These are phyloP conservation scores for Oscheius sp. DNA, from an alignment of 2,888 invertebrate genomes.

Conservation along the genomic window DNA sequence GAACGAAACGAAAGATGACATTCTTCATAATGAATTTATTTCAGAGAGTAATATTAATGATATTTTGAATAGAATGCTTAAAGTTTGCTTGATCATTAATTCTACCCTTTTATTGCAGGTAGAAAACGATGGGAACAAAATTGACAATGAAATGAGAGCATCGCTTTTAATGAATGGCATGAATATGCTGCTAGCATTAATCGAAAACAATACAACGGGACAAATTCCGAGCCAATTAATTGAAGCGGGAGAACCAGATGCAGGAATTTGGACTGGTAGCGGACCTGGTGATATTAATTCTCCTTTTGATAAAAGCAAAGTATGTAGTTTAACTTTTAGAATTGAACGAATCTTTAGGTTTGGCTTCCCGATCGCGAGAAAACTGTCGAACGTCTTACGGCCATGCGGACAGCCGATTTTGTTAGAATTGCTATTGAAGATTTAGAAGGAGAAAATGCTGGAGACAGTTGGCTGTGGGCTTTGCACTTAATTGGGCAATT, in stretches of 20 bases:
- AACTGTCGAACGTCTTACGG: conserved; percentile 35
- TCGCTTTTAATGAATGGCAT: conserved; percentile 11
- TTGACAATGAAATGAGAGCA: background rate
- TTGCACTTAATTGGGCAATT: conserved; percentile 49
- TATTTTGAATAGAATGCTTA: conserved; percentile 18
- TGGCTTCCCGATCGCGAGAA: conserved; percentile 42
- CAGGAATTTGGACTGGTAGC: conserved; percentile 1
- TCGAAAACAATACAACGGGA: conserved; percentile 11
- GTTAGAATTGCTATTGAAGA: conserved; percentile 31
- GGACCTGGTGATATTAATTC: background rate
- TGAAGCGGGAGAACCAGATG: conserved; percentile 21
- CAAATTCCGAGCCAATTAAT: conserved; percentile 1
- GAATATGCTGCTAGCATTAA: conserved; percentile 29
- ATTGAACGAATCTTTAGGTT: conserved; percentile 14
- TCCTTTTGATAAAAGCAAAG: background rate
- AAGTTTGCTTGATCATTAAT: background rate
- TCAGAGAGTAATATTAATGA: background rate
- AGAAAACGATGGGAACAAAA: background rate
- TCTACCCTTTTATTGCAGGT: background rate
- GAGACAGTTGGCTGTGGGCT: conserved; percentile 47
- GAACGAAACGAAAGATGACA: conserved; percentile 32
- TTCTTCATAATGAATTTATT: conserved; percentile 33
- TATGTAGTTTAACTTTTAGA: background rate
- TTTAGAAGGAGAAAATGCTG: conserved; percentile 24
- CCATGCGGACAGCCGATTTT: conserved; percentile 28